A percentile compares a stretch with the other conserved stretches of the same genome.
These are phyloP conservation scores for Sussaba pulchella DNA, from an alignment of 2,888 invertebrate genomes.

Conservation along the genomic window DNA sequence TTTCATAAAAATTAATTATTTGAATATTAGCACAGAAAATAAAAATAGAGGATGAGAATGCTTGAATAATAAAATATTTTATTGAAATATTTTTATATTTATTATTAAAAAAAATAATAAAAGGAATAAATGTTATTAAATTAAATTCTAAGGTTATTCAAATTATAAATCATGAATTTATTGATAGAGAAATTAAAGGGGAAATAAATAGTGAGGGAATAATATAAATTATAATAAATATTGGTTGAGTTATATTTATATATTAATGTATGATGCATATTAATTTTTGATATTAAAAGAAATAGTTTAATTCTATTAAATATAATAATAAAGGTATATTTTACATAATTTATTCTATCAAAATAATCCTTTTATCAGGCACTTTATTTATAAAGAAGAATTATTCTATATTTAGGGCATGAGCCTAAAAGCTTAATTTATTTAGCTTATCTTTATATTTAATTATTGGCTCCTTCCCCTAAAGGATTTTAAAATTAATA, in stretches of 20 bases:
- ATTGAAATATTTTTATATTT: slow-evolving; percentile 78
- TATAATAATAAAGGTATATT: slow-evolving; percentile 62
- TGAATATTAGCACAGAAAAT: slow-evolving; percentile 81
- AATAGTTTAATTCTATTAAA: slow-evolving; percentile 88
- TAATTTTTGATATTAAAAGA: slow-evolving; percentile 87
- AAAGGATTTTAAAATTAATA: too few species aligned
- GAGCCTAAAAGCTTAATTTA: neutral
- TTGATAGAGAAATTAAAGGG: slow-evolving; percentile 85
- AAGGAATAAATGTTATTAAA: slow-evolving; percentile 87
- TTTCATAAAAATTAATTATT: slow-evolving; percentile 81
- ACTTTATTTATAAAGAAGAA: slow-evolving; percentile 75
- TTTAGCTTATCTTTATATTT: slow-evolving; percentile 6
- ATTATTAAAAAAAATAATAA: slow-evolving; percentile 83
- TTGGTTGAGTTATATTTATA: slow-evolving; percentile 49
- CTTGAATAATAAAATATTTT: slow-evolving; percentile 88
- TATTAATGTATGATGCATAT: slow-evolving; percentile 83
- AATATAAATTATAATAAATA: slow-evolving; percentile 85
- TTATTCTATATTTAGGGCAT: slow-evolving; percentile 20
- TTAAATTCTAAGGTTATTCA: slow-evolving; percentile 89
- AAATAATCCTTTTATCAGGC: slow-evolving; percentile 88
- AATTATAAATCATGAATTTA: slow-evolving; percentile 84
- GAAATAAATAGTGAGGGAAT: slow-evolving; percentile 84
- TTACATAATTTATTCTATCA: slow-evolving; percentile 86
- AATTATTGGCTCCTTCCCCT: too few species aligned
- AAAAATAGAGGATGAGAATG: slow-evolving; percentile 86